Evolutionary conservation across 2,113 vertebrate species (phyloP), one percentile per base, ranked within the genome.

Genomic region (Pterocles orientalis): DNA sequence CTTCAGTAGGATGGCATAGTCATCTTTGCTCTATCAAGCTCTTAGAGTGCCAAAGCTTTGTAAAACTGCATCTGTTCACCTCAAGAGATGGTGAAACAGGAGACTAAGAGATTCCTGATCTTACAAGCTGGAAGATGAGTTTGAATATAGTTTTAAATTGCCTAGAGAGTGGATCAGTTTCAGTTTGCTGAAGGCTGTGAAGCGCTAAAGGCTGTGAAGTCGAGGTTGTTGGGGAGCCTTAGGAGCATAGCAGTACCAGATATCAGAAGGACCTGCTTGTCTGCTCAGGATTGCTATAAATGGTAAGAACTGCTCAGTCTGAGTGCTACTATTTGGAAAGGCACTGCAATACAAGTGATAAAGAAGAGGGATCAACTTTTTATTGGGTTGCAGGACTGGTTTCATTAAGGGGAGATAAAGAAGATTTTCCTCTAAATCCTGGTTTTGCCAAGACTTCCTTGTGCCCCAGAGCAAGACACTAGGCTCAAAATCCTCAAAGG

Each of bases 381-480:
- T 93, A 90, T 93, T 91, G 73, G 54, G 54, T 88, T 82, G 70
- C n/a, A 61, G 53, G 66, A 93, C 69, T 4, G 11, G 20, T 89
- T 95, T 97, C 70, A 95, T 95, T 96, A 95, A 77, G 45, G 13
- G n/a, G 54, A 90, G 90, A 93, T 93, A 57, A 95, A 92, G 68
- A 82, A 60, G 90, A 72, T 86, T 86, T 92, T 86, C 43, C 12
- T 88, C 36, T 88, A 75, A 95, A 71, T 68, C 86, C 72, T 83
- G 60, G 17, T 66, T 78, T 93, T 94, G 33, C 68, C 61, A 79
- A 72, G 65, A 79, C 43, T 94, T 90, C 90, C 69, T 93, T 91
- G 69, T 62, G 28, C 25, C 66, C n/a, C 25, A 82, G 64, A 69
- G 69, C 39, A 78, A 84, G 39, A 56, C 72, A 18, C 43, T 33